Conservation (phyloP, 2,113 vertebrate species). For the Brienomyrus longianalis region DNA sequence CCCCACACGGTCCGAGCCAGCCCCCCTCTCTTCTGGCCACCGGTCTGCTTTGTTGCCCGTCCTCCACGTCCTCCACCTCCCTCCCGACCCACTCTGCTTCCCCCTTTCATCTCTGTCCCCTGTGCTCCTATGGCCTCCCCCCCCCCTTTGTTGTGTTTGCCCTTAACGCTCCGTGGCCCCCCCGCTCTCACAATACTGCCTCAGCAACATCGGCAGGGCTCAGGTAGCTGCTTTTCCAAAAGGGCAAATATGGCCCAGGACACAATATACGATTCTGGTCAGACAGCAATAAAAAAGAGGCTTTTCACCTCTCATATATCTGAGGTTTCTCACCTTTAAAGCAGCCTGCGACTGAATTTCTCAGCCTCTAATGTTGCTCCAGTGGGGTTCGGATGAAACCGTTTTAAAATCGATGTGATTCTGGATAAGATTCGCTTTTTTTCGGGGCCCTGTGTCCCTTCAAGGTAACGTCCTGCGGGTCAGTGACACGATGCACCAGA, state of each 20-base stretch:
- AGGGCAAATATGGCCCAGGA: slow-evolving; percentile 6
- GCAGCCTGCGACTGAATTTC: slow-evolving; percentile 35
- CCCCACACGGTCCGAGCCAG: background rate
- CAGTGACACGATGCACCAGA: slow-evolving; percentile 42
- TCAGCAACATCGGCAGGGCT: background rate
- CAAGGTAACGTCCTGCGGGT: slow-evolving; percentile 35
- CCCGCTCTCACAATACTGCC: background rate
- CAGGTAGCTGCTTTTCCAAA: background rate
- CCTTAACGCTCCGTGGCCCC: background rate
- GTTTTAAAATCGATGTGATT: slow-evolving; percentile 36
- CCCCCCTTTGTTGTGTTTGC: slow-evolving; percentile 6
- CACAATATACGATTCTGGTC: slow-evolving; percentile 18
- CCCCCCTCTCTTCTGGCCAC: background rate
- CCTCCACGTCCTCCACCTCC: background rate
- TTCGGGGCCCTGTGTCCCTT: slow-evolving; percentile 35
- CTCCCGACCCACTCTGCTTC: background rate
- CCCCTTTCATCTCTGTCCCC: slow-evolving; percentile 3
- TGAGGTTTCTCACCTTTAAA: slow-evolving; percentile 48
- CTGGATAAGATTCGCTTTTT: slow-evolving; percentile 48
- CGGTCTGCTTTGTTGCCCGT: background rate
- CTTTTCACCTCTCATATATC: slow-evolving; percentile 32
- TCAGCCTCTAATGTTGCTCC: slow-evolving; percentile 49
- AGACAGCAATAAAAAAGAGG: slow-evolving; percentile 21
- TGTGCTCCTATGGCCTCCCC: background rate
- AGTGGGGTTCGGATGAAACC: slow-evolving; percentile 38